Conservation (phyloP, 2,113 vertebrate species). For the Rhabdornis inornatus region DNA sequence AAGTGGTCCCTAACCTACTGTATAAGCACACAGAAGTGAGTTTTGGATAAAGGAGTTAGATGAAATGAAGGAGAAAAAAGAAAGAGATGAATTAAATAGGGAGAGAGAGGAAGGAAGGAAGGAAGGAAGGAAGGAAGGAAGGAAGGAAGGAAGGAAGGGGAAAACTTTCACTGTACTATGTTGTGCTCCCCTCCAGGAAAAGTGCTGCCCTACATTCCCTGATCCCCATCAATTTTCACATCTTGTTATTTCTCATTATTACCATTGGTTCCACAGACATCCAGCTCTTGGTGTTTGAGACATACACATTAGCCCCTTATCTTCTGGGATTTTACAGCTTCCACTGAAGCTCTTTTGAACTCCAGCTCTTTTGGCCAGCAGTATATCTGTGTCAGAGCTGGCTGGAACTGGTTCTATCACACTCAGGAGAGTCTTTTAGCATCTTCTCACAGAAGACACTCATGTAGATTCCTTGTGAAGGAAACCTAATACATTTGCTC, state of each 20-base stretch:
- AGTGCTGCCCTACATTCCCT: not conserved
- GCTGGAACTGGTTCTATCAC: not conserved
- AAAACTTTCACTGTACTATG: not conserved
- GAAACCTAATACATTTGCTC: not conserved
- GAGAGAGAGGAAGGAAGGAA: not conserved
- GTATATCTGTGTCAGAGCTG: not conserved
- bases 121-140: not conserved
- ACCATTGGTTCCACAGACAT: not conserved
- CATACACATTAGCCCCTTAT: not conserved
- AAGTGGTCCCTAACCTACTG: not conserved
- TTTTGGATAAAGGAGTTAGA: not conserved
- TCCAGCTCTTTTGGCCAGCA: not conserved
- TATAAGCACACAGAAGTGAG: not conserved
- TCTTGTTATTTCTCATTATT: not conserved
- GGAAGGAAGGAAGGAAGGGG: not conserved
- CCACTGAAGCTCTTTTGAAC: not conserved
- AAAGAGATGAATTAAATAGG: not conserved
- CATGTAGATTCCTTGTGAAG: not conserved
- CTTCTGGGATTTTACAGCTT: not conserved
- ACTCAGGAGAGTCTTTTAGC: not conserved
- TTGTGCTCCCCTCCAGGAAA: not conserved
- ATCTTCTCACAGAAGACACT: not conserved
- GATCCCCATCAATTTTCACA: no score
- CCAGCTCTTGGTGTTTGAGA: not conserved
- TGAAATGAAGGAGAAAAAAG: not conserved